Percentiles rank a stretch among this genome's conserved stretches.
Conservation (phyloP, 2,888 invertebrate genomes). For the Orthosia incerta region DNA sequence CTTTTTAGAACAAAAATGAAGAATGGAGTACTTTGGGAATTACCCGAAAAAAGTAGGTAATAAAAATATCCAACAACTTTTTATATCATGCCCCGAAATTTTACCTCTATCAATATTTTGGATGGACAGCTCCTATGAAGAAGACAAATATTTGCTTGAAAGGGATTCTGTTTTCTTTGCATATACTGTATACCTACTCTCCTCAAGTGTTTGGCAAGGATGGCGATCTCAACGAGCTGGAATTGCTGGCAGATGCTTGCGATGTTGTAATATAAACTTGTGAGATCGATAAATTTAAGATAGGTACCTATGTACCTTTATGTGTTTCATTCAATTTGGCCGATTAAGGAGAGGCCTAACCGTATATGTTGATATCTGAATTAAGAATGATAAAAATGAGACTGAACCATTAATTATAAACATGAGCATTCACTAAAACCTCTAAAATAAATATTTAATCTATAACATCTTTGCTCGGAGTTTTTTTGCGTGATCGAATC, state of each 20-base stretch:
- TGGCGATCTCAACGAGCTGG: slow-evolving; percentile 1
- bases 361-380: too few species aligned
- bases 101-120: slow-evolving; percentile 26
- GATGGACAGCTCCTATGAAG: slow-evolving; percentile 29
- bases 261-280: slow-evolving; percentile 9
- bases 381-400: too few species aligned
- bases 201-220: slow-evolving; percentile 32
- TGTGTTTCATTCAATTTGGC: too few species aligned
- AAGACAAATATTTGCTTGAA: slow-evolving; percentile 37
- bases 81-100: not conserved
- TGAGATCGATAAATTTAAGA: slow-evolving; percentile 13
- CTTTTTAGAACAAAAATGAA: too few species aligned
- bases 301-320: not conserved
- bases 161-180: slow-evolving; percentile 53
- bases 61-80: not conserved
- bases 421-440: too few species aligned
- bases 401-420: too few species aligned
- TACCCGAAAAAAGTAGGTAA: too few species aligned
- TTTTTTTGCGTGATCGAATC: too few species aligned
- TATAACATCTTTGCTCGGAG: too few species aligned
- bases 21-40: too few species aligned
- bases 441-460: too few species aligned
- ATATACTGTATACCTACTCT: slow-evolving; percentile 27
- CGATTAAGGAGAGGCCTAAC: too few species aligned
- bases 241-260: slow-evolving; percentile 1